Evolutionary conservation across 1,140 invertebrate species (phyloP).

Genomic region (Drosophila obscura): DNA sequence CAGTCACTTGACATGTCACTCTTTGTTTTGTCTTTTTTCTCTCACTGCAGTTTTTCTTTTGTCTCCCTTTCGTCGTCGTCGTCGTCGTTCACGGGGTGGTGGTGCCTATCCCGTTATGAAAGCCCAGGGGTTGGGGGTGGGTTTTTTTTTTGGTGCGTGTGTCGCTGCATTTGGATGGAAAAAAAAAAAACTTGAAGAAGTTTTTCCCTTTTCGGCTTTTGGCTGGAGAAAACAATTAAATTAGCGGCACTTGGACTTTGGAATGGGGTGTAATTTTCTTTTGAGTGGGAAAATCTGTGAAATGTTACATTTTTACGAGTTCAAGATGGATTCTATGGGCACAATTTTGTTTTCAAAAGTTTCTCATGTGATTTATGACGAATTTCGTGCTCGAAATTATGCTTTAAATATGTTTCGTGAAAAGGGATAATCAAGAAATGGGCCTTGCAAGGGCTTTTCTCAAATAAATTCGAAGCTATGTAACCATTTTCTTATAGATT

Average conservation of each 20-base stretch:
- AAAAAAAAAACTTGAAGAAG: conserved; percentile 6
- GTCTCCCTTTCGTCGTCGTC: conserved; percentile 23
- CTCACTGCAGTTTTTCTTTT: conserved; percentile 23
- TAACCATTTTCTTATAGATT: too few relatives aligned
- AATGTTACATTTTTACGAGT: conserved; percentile 12
- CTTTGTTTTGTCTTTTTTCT: conserved; percentile 31
- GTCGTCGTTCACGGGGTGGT: too few relatives aligned
- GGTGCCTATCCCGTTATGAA: too few relatives aligned
- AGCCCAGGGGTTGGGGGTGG: conserved; percentile 3
- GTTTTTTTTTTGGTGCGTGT: conserved; percentile 2
- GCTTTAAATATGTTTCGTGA: too few relatives aligned
- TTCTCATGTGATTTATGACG: neutral
- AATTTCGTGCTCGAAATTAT: neutral
- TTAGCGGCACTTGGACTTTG: conserved; percentile 21
- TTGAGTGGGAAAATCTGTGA: conserved; percentile 9
- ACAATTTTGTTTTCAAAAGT: neutral
- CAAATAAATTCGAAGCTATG: too few relatives aligned
- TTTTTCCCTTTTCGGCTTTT: conserved; percentile 25
- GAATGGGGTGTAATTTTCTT: neutral
- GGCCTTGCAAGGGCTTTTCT: too few relatives aligned
- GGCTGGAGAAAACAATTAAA: conserved; percentile 49
- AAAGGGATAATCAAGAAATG: too few relatives aligned
- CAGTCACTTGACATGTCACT: conserved; percentile 55
- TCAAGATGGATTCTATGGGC: neutral
- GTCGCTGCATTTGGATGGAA: conserved; percentile 16